Percentiles rank a stretch among this genome's conserved stretches.
These are phyloP conservation scores for Stratiomys singularior DNA, from an alignment of 2,888 invertebrate species.

Conservation along the genomic window DNA sequence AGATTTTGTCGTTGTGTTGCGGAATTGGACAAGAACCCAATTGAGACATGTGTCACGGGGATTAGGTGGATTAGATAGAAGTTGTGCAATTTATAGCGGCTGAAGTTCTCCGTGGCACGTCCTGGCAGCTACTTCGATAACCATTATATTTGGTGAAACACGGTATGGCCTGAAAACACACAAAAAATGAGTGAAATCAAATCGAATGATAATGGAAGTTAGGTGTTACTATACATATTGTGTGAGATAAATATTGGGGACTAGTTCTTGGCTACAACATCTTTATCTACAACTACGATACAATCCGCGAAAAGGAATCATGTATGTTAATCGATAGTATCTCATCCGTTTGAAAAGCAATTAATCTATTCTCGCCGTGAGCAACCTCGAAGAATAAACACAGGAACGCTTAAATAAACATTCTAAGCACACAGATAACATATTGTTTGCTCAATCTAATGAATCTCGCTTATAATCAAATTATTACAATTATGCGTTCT, in stretches of 20 bases:
- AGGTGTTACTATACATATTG: not conserved
- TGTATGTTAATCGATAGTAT: not conserved
- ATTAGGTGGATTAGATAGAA: constrained; percentile 42
- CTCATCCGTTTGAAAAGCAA: constrained; percentile 1
- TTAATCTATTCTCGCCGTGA: constrained; percentile 32
- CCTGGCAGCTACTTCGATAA: constrained; percentile 55
- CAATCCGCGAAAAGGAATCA: not conserved
- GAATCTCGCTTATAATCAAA: not conserved
- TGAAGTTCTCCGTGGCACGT: constrained; percentile 18
- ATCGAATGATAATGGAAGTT: not conserved
- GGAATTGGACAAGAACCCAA: constrained; percentile 17
- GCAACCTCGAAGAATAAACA: not conserved
- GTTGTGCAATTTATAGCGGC: constrained; percentile 30
- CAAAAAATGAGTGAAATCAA: constrained; percentile 4
- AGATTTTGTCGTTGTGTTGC: not conserved
- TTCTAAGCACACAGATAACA: not conserved
- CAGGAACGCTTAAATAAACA: not conserved
- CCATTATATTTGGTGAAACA: constrained; percentile 59
- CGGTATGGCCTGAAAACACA: constrained; percentile 59
- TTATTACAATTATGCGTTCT: not conserved
- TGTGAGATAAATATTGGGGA: not conserved
- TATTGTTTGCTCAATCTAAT: not conserved
- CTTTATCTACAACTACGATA: too few relatives aligned
- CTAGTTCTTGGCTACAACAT: not conserved
- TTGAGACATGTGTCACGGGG: constrained; percentile 28